Evolutionary conservation across 2,113 vertebrate genomes (phyloP), one percentile per base, ranked within the genome.

Genomic region (Butorides virescens): DNA sequence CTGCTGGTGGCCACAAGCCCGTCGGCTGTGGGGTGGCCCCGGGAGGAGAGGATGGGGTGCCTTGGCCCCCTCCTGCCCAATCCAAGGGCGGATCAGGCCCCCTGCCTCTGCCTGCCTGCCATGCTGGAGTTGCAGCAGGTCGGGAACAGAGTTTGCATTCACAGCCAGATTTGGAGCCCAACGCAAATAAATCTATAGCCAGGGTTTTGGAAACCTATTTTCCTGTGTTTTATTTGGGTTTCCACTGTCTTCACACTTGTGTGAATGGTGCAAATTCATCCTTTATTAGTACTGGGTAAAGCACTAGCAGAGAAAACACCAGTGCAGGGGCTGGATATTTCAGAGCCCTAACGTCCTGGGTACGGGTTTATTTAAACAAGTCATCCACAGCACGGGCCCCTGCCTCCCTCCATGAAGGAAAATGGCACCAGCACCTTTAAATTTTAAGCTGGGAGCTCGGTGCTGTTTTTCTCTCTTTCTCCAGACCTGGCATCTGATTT

Each of bases 221-320:
- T 96, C 96, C 96, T 97, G 94, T 96, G 96, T 95, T 97, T 95
- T 97, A 90, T 97, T 97, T 97, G 86, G 32, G 59, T 97, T 97
- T 97, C 93, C 90, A 94, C 97, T 95, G 95, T 96, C 94, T 94
- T 95, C 95, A 76, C 78, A 42, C 42, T 87, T 19, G 59, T 23
- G 77, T 96, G 95, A 97, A 97, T 95, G 88, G 92, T 86, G 66
- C 46, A 93, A 92, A 97, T 96, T 97, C 95, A 96, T 95, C 79
- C 32, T 65, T 55, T 85, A 53, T 49, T 88, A 75, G 44, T 79
- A 25, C 65, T 79, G 30, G 44, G 80, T 74, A 94, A 93, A 83
- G 56, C 2, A 4, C 39, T 42, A 70, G 87, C 46, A 70, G 39
- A 62, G 73, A 84, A 94, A 92, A 73, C 71, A 79, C 12, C 50